Percentiles rank a stretch among this genome's conserved stretches.
phyloP scores from a whole-genome alignment of 2,113 vertebrate genomes.

The Carassius carassius region DNA sequence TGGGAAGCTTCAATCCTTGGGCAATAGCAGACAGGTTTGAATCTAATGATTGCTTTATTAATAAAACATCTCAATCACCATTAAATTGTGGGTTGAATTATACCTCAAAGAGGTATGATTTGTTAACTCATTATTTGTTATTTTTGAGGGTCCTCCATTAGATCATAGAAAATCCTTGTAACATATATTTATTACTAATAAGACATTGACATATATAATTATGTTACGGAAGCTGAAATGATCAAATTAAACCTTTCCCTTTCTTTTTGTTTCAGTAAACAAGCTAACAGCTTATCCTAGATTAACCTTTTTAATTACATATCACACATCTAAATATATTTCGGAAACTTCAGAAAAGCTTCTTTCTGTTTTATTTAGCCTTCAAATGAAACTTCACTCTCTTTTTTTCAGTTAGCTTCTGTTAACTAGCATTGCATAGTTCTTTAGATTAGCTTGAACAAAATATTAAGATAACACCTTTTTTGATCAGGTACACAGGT shows the following conservation, averaged over 20 bases:
- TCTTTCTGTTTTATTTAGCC: no score
- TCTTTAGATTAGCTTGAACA: no score
- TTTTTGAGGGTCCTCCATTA: not conserved
- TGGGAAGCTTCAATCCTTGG: constrained; percentile 86
- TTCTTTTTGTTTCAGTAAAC: not conserved
- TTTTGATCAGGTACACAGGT: no score
- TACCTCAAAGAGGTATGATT: not conserved
- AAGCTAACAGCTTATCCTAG: not conserved
- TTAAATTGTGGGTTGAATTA: not conserved
- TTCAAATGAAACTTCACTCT: not conserved
- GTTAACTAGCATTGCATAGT: not conserved
- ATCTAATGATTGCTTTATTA: not conserved
- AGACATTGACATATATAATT: not conserved
- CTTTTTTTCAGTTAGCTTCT: not conserved
- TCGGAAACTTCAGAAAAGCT: not conserved
- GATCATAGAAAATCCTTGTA: not conserved
- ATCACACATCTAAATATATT: not conserved
- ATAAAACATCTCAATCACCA: not conserved
- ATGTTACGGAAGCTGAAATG: not conserved
- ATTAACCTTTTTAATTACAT: not conserved
- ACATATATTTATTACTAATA: not conserved
- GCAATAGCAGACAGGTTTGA: constrained; percentile 84
- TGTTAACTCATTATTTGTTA: not conserved
- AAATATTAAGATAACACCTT: no score
- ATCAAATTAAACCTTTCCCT: not conserved